phyloP scores from a whole-genome alignment of 92 coral and sea anemone species.

The Bergia sp. region DNA sequence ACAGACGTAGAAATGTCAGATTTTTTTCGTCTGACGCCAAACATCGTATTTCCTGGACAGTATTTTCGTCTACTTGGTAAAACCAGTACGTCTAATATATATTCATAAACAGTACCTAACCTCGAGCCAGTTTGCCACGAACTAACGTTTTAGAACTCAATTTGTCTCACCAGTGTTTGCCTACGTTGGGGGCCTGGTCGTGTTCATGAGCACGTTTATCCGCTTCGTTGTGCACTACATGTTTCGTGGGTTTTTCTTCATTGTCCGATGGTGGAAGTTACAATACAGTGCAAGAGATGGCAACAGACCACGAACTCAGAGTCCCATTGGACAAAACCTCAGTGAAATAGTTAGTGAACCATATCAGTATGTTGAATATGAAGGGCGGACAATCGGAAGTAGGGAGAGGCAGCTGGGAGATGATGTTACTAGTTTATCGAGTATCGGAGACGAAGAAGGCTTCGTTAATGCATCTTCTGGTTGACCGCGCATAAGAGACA shows the following conservation, averaged over 20 bases:
- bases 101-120: neutral
- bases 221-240: conserved; percentile 82
- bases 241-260: conserved; percentile 62
- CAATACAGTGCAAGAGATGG: conserved; percentile 59
- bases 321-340: conserved; percentile 29
- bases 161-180: conserved; percentile 70
- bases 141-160: neutral
- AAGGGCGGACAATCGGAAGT: neutral
- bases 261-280: conserved; percentile 69
- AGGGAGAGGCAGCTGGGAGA: conserved; percentile 1
- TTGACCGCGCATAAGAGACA: neutral
- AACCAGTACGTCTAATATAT: too few species aligned
- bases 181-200: conserved; percentile 95
- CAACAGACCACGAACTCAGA: conserved; percentile 43
- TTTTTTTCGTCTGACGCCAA: too few species aligned
- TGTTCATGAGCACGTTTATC: conserved; percentile 86
- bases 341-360: conserved; percentile 53
- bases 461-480: conserved; percentile 22
- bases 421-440: neutral
- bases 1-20: too few species aligned
- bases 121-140: neutral
- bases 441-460: conserved; percentile 34
- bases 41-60: too few species aligned
- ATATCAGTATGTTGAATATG: conserved; percentile 59
- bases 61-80: too few species aligned